These are phyloP conservation scores for Mesorhabditis belari DNA, from an alignment of 2,888 invertebrate species.

Conservation along the genomic window DNA sequence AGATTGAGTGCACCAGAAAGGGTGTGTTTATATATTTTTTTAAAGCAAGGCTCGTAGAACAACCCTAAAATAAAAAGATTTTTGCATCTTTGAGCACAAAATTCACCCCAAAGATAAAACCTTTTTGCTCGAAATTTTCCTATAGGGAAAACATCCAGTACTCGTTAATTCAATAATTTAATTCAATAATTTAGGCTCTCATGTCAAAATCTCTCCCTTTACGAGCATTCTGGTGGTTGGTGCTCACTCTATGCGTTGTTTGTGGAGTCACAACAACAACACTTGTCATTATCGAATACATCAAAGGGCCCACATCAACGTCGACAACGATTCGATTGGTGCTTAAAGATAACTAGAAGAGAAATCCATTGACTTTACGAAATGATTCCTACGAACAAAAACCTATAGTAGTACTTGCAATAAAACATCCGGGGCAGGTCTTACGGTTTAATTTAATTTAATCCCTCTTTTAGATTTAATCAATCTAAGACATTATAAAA, in stretches of 20 bases:
- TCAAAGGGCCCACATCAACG: constrained; percentile 46
- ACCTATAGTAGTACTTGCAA: no score
- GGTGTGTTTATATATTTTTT: no score
- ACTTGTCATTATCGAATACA: constrained; percentile 40
- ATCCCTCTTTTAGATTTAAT: no score
- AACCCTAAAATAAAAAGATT: neutral
- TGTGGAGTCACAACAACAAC: constrained; percentile 36
- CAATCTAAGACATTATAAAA: neutral
- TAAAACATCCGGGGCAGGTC: no score
- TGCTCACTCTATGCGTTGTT: constrained; percentile 36
- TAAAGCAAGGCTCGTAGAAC: no score
- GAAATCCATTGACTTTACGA: no score
- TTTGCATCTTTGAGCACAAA: neutral
- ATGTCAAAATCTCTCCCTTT: constrained; percentile 18
- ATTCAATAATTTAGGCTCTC: constrained; percentile 25
- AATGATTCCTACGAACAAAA: no score
- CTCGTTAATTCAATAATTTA: no score
- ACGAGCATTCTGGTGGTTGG: constrained; percentile 47
- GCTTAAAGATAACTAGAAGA: neutral
- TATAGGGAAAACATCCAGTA: no score
- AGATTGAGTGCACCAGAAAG: no score
- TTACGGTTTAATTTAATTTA: no score
- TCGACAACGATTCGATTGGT: constrained; percentile 46
- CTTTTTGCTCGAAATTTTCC: no score
- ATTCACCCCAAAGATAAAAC: neutral